phyloP scores from a whole-genome alignment of 2,888 invertebrate genomes.

The Shargacucullia verbasci region DNA sequence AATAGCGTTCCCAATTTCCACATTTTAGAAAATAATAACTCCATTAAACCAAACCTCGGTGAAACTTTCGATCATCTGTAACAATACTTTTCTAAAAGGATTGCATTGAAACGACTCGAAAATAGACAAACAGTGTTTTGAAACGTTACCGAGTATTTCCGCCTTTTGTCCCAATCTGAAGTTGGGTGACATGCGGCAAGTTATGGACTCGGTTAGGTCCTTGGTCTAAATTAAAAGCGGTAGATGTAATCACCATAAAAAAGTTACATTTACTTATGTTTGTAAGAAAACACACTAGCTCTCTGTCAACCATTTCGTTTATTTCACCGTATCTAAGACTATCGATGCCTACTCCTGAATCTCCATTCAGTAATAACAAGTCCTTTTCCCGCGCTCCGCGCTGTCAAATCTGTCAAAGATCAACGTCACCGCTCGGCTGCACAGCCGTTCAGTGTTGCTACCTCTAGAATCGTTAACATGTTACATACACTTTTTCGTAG shows the following conservation, averaged over 20 bases:
- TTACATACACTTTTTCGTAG: no score
- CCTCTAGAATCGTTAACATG: no score
- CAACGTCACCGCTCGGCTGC: no score
- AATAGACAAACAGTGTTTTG: conserved; percentile 38
- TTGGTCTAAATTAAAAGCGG: conserved; percentile 57
- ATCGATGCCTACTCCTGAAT: no score
- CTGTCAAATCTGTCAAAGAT: no score
- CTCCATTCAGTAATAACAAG: no score
- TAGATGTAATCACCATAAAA: background rate
- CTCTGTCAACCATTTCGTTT: no score
- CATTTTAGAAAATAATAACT: conserved; percentile 15
- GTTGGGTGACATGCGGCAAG: conserved; percentile 60
- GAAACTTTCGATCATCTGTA: background rate
- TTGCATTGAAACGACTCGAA: conserved; percentile 36
- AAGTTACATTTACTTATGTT: no score
- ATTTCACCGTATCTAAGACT: no score
- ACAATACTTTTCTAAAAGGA: conserved; percentile 7
- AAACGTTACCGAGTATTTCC: conserved; percentile 45
- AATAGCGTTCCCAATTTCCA: conserved; percentile 9
- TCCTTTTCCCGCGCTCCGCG: no score
- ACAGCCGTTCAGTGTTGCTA: no score
- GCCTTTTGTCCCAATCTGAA: conserved; percentile 62
- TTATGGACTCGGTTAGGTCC: conserved; percentile 48
- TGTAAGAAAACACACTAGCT: no score
- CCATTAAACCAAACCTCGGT: conserved; percentile 8